Evolutionary conservation across 2,797 vertebrate genomes (phyloP), one percentile per base, ranked within the genome.

Genomic region (Phrynocephalus vlangalii): DNA sequence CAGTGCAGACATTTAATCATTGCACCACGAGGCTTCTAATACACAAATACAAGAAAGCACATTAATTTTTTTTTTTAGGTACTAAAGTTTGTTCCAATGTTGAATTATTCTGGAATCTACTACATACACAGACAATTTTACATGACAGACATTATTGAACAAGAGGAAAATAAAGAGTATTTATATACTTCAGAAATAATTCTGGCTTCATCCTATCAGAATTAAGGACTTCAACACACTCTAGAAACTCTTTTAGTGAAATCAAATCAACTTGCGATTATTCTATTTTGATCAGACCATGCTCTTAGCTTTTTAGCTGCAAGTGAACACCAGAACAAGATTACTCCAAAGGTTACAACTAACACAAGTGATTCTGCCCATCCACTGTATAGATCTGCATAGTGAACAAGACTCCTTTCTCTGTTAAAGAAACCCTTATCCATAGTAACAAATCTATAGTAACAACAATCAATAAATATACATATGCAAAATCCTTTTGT

Each of bases 181-280:
- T 88, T 93, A 88, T 92, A 88, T 87, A 84, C 79, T 86, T 89
- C 87, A 92, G 91, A 90, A 93, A 92, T 85, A 82, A 76, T 72
- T 4, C 60, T 82, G 71, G 92, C 91, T 26, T 22, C 38, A 30
- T 73, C 44, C 11, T 1, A 5, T 16, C 6, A 56, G 18, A 67
- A 63, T 48, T 44, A 67, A 63, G 22, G 20, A 83, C 70, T 60
- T n/a, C 10, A 15, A 24, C 72, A 80, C 56, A 80, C 16, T 15
- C 26, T 79, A 60, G 30, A 16, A 60, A 20, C 52, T 26, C 30
- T 67, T 66, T 60, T 10, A 67, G 33, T 26, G 24, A 15, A 81
- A 82, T 28, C 30, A 87, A 91, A 78, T 50, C 3, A 1, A 16
- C 26, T 50, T 50, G 7, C 18, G 30, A 50, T 5, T 48, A 82